phyloP scores from a whole-genome alignment of 2,888 invertebrate genomes.

The Agonopterix alstromeriana region DNA sequence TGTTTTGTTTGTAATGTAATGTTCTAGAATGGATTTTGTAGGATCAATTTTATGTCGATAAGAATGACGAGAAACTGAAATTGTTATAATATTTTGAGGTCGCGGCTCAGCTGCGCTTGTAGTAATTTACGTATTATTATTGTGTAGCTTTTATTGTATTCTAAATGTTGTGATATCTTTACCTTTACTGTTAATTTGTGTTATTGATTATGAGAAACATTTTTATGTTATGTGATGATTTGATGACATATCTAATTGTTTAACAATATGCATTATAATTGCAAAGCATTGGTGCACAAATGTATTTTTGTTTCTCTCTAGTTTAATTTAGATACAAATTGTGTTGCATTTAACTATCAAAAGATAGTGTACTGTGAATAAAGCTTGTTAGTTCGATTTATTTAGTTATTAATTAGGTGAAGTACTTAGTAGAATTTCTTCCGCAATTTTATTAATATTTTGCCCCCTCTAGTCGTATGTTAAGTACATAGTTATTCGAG shows the following conservation, averaged over 20 bases:
- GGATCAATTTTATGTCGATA: not conserved
- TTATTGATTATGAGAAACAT: not conserved
- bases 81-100: slow-evolving; percentile 1
- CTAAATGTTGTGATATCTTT: slow-evolving; percentile 44
- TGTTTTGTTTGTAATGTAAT: slow-evolving; percentile 4
- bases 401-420: slow-evolving; percentile 10
- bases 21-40: not conserved
- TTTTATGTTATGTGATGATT: slow-evolving; percentile 8
- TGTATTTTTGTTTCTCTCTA: slow-evolving; percentile 14
- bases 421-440: slow-evolving; percentile 18
- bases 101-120: slow-evolving; percentile 20
- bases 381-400: slow-evolving; percentile 7
- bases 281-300: slow-evolving; percentile 36
- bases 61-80: not conserved
- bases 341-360: slow-evolving; percentile 45
- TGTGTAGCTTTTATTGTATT: slow-evolving; percentile 9
- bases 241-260: slow-evolving; percentile 39
- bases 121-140: slow-evolving; percentile 19
- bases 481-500: slow-evolving; percentile 27
- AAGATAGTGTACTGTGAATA: not conserved
- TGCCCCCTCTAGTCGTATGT: slow-evolving; percentile 35
- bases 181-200: slow-evolving; percentile 18
- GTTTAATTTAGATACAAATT: slow-evolving; percentile 25
- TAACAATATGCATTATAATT: slow-evolving; percentile 43
- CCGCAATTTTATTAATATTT: slow-evolving; percentile 15